phyloP scores from a whole-genome alignment of 1,140 invertebrate genomes.

The Vanessa atalanta region DNA sequence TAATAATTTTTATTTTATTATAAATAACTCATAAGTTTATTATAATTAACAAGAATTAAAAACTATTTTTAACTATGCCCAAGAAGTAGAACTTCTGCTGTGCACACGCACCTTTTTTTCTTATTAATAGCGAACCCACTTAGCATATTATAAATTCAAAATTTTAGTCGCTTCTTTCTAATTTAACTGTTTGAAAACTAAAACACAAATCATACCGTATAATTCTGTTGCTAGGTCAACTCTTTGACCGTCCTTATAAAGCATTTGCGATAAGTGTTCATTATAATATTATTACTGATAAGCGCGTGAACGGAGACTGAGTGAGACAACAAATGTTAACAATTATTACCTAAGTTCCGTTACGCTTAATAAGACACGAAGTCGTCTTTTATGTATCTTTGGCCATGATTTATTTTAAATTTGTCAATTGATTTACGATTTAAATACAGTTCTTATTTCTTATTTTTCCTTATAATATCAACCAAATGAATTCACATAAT shows the following conservation, averaged over 20 bases:
- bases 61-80: no score
- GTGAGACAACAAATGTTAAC: conserved; percentile 28
- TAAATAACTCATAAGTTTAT: no score
- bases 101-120: no score
- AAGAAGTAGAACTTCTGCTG: no score
- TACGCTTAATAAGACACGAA: conserved; percentile 1
- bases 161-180: background rate
- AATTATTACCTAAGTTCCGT: conserved; percentile 14
- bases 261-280: conserved; percentile 36
- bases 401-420: background rate
- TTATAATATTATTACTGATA: conserved; percentile 27
- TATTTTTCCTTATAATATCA: no score
- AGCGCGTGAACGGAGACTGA: conserved; percentile 23
- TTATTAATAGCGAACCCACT: no score
- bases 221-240: conserved; percentile 35
- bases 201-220: background rate
- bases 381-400: background rate
- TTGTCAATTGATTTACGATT: background rate
- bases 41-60: no score
- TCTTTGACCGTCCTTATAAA: conserved; percentile 33
- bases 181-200: background rate
- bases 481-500: no score
- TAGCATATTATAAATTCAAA: background rate
- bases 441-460: background rate
- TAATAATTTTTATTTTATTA: no score